phyloP scores from a whole-genome alignment of 1,140 invertebrate species.

The Cataglyphis hispanica region DNA sequence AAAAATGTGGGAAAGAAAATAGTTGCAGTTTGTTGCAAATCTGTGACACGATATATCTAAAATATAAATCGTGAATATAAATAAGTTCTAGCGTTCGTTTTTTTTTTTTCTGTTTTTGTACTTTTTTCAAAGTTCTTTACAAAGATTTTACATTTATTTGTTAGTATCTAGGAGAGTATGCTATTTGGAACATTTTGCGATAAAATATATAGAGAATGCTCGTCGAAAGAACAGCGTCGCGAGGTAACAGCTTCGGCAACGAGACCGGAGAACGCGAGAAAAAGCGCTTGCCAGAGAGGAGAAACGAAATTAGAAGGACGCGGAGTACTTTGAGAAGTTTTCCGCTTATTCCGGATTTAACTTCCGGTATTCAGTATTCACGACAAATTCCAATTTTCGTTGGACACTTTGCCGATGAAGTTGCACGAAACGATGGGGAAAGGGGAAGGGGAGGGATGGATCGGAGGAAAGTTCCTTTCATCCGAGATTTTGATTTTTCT shows the following conservation, averaged over 20 bases:
- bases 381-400: slow-evolving; percentile 62
- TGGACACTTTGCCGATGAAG: slow-evolving; percentile 59
- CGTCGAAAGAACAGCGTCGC: slow-evolving; percentile 4
- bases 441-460: neutral
- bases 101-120: no score
- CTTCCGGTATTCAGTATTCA: slow-evolving; percentile 60
- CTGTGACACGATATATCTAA: slow-evolving; percentile 9
- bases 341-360: slow-evolving; percentile 55
- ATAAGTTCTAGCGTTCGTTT: slow-evolving; percentile 7
- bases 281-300: slow-evolving; percentile 1
- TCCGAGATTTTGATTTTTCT: slow-evolving; percentile 57
- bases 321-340: slow-evolving; percentile 51
- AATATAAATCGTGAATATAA: neutral
- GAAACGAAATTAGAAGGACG: slow-evolving; percentile 58
- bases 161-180: slow-evolving; percentile 21
- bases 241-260: neutral
- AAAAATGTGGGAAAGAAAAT: neutral
- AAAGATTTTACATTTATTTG: slow-evolving; percentile 10
- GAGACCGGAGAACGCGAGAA: slow-evolving; percentile 11
- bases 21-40: slow-evolving; percentile 3
- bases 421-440: slow-evolving; percentile 35
- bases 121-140: neutral
- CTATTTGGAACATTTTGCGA: neutral
- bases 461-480: neutral
- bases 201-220: slow-evolving; percentile 19